Evolutionary conservation across 2,888 invertebrate species (phyloP), one percentile per base, ranked within the genome.

Genomic region (Nomada ferruginata): DNA sequence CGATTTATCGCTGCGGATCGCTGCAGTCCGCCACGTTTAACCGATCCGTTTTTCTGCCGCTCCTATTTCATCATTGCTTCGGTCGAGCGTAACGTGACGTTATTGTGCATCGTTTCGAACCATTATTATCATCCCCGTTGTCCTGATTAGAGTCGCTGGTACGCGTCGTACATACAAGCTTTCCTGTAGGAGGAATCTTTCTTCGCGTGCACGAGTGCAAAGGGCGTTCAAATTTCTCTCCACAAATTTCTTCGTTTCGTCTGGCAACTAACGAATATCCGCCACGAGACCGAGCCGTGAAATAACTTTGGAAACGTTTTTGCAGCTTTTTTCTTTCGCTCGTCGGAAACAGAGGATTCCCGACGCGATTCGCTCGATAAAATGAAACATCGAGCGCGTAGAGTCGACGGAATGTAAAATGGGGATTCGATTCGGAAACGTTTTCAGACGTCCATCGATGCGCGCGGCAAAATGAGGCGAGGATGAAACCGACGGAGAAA

Each of bases 71-170:
- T 26, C 57, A 69, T 75, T 69, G 63, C 23, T 29, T 55, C 29
- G 52, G 71, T 68, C 26, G 57, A 63, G 7, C 65, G 68, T 57
- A 68, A 78, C 66, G 11, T n/a, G 20, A 26, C 29, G 57, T 42
- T 47, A 63, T 80, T 63, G 52, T 26, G 23, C 70, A 52, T 68
- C 57, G 55, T 52, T 66, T 57, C 36, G 23, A 50, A 15, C 63
- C 78, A 80, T 72, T 68, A 63, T 72, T 63, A 72, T 36, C 7
- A 36, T 7, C 47, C 72, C 68, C 64, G 66, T 80, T 68, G 59
- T 61, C 72, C 53, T 44, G 72, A 80, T 80, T 80, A 68, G 61
- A 47, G 52, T 78, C 63, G 57, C 68, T 75, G 75, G 36, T 47
- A 26, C 26, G 65, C 52, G 42, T 52, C 61, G 20, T 18, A 57